Evolutionary conservation across 2,113 vertebrate genomes (phyloP), one percentile per base, ranked within the genome.

Genomic region (Strigops habroptila): DNA sequence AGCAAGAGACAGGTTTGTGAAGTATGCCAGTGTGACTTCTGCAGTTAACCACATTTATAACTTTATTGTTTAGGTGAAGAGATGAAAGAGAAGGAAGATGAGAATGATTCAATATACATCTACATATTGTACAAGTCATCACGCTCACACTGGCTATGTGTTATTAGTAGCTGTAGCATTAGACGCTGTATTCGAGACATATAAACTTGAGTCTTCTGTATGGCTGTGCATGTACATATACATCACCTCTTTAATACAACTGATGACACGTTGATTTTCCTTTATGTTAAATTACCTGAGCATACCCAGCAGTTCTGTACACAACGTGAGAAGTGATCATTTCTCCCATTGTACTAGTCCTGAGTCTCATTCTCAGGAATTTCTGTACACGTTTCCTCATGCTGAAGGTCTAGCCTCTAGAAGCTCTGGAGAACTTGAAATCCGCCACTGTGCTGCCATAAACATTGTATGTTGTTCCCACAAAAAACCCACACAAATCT

Each of bases 241-340:
- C 12, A 59, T 13, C 7, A 1, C 62, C 16, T 76, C 77, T 55
- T 9, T 37, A 64, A 64, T 8, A 35, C 7, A 31, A 16, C 3
- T 35, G 12, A 59, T 37, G 49, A 4, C 14, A 31, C 2, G 9
- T 10, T 67, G 43, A 37, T 64, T 75, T 70, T 59, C 51, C 64
- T 33, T 41, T 51, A 17, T 2, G 35, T 22, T 71, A 55, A 53
- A 27, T 51, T 52, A 79, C 49, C 28, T 7, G 12, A 74, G 24
- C 51, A 7, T 13, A 59, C 9, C 46, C 30, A 10, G 11, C 8
- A 44, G 31, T 33, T 89, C 19, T 19, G 25, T 31, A 64, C 30
- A 53, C 18, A 1, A 17, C 2, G 22, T 31, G 51, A 55, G 44
- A 90, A 67, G 0, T 0, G 1, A 57, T 21, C 18, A 2, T 9